These are phyloP conservation scores for Tenthredo notha DNA, from an alignment of 2,888 invertebrate species.

Conservation along the genomic window DNA sequence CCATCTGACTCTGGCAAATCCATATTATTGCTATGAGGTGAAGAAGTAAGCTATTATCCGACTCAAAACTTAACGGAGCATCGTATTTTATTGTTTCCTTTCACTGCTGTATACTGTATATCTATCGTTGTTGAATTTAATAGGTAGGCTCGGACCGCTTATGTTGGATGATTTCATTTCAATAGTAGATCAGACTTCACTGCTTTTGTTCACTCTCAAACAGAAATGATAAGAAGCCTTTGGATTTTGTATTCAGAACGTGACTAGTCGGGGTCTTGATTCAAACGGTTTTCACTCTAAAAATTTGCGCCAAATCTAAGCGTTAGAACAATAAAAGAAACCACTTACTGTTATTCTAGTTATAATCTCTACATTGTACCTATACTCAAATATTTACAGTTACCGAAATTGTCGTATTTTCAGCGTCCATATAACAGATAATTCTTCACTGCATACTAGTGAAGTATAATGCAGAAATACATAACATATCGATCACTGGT, in stretches of 20 bases:
- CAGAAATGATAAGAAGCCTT: background rate
- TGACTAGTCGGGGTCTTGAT: background rate
- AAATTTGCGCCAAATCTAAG: background rate
- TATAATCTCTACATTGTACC: background rate
- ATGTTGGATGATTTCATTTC: background rate
- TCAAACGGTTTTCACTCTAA: background rate
- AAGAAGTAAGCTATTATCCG: background rate
- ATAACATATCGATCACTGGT: background rate
- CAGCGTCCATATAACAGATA: background rate
- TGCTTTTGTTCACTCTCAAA: background rate
- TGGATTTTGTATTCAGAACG: background rate
- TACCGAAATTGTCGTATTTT: background rate
- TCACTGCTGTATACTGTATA: background rate
- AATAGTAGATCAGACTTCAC: background rate
- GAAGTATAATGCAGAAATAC: background rate
- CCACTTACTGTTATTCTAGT: background rate
- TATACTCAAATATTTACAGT: background rate
- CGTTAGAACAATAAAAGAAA: background rate
- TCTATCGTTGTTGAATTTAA: background rate
- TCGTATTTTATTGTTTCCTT: background rate
- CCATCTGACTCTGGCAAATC: background rate
- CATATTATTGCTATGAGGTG: background rate
- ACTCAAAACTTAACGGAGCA: background rate
- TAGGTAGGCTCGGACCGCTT: background rate
- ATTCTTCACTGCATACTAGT: background rate